Base-by-base conservation (phyloP, 1,140 invertebrate genomes). In the Temnothorax longispinosus region DNA sequence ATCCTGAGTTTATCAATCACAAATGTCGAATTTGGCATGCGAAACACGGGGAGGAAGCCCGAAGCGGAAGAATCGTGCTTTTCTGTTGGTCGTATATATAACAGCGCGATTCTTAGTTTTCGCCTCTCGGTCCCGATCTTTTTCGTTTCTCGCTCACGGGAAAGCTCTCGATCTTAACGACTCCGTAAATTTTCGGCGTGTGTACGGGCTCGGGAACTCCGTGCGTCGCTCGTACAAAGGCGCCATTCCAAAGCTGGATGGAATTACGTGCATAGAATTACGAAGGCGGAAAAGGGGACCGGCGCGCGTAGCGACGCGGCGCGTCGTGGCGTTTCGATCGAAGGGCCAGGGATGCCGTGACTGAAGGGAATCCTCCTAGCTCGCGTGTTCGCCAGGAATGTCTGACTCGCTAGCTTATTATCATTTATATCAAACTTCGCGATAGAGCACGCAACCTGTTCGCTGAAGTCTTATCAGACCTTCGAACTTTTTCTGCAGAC, bases 231-330 rank as follows among this genome's bases (percentile, higher is more conserved):
- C 69, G 60, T 82, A 82, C 78, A 89, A 89, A 87, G 64, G 77
- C 77, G 88, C 71, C 77, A 52, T 90, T 90, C 72, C 58, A 38
- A 58, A 84, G 88, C 84, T 82, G 85, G 89, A 89, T 87, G 85
- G 85, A 90, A 90, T 89, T 89, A 90, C 89, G 85, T 87, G 89
- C 85, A 90, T 87, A 86, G 88, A 89, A 87, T 90, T 90, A 89
- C 89, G 41, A 52, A 44, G 76, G n/a, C 44, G 44, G 64, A 67
- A 88, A 89, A 85, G 74, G 47, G n/a, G 72, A 56, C 27, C n/a
- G 44, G 11, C 38, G 50, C 38, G 50, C 52, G 65, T 27, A 27
- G 21, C 41, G 41, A 8, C 44, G 60, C 44, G 60, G 5, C 58
- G 41, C 76, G 76, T 3, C 44, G 77, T 62, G 21, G 41, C 27